Evolutionary conservation across 2,113 vertebrate species (phyloP).

Genomic region (Oncorhynchus tshawytscha): DNA sequence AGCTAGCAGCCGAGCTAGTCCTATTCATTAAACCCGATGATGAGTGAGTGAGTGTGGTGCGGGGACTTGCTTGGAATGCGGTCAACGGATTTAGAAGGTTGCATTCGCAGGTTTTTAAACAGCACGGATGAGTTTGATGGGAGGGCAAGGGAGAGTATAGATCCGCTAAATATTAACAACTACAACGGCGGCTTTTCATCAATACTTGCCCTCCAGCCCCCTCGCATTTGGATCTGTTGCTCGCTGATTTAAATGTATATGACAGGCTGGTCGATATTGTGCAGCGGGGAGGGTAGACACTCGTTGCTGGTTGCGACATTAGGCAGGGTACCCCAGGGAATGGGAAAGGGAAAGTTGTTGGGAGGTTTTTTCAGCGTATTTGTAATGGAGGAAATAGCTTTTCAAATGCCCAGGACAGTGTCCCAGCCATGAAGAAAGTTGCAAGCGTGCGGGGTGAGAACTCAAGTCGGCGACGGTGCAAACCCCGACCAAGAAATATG

Average conservation of each 20-base stretch:
- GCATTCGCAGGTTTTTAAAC: not conserved
- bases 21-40: not conserved
- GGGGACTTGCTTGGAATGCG: slow-evolving; percentile 12
- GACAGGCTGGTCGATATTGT: not conserved
- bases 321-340: not conserved
- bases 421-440: not conserved
- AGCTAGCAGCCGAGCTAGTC: not conserved
- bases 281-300: not conserved
- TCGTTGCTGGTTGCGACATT: too few species aligned
- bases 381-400: not conserved
- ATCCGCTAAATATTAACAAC: not conserved
- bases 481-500: not conserved
- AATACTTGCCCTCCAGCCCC: not conserved
- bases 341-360: slow-evolving; percentile 4
- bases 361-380: not conserved
- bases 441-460: not conserved
- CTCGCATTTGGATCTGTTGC: not conserved
- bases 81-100: slow-evolving; percentile 5
- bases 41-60: not conserved
- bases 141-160: not conserved
- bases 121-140: not conserved
- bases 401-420: not conserved
- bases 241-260: not conserved
- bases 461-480: not conserved
- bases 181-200: not conserved